Evolutionary conservation across 2,113 vertebrate species (phyloP).

Genomic region (Eolophus roseicapilla): DNA sequence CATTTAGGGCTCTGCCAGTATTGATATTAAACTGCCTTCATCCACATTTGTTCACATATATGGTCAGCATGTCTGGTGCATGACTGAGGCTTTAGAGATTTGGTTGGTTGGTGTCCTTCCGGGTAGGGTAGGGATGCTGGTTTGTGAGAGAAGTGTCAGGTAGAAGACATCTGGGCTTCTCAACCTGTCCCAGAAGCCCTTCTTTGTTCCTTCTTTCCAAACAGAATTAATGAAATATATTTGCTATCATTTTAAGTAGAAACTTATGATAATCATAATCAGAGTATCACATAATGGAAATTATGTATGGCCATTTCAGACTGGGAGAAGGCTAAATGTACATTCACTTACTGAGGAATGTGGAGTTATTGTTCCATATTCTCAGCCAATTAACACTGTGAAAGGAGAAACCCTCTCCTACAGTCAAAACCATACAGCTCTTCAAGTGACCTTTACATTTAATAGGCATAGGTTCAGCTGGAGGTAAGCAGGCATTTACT

Average conservation of each 20-base stretch:
- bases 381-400: neutral
- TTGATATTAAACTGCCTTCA: neutral
- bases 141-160: neutral
- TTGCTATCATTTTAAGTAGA: neutral
- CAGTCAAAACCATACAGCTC: neutral
- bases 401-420: neutral
- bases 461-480: neutral
- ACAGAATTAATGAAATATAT: neutral
- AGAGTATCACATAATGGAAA: neutral
- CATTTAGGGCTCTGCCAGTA: rapidly evolving
- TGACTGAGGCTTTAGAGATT: neutral
- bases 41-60: neutral
- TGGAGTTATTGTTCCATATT: neutral
- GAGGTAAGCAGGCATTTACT: neutral
- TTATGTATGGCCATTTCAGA: neutral
- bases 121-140: neutral
- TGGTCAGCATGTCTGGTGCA: neutral
- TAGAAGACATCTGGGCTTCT: neutral
- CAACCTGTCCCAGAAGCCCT: neutral
- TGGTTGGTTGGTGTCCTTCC: neutral
- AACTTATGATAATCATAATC: neutral
- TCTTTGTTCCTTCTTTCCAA: neutral
- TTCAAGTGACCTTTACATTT: neutral
- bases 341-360: neutral
- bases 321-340: neutral